These are phyloP conservation scores for Notechis scutatus DNA, from an alignment of 2,113 vertebrate genomes.

Conservation along the genomic window DNA sequence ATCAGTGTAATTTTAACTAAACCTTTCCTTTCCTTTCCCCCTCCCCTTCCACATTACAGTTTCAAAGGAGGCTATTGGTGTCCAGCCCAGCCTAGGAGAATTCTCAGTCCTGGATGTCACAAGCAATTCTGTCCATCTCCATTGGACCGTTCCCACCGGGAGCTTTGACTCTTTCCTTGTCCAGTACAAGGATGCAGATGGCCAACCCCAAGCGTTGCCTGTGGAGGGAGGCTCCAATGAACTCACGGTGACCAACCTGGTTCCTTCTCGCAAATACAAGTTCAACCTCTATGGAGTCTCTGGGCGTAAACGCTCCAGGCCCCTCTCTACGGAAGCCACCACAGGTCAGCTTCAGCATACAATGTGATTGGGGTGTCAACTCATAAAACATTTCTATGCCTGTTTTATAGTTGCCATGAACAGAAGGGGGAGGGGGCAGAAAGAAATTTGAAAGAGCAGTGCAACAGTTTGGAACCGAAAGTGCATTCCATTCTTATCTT, in stretches of 20 bases:
- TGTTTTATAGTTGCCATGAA: too few relatives aligned
- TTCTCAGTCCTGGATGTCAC: neutral
- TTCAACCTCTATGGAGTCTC: slow-evolving; percentile 60
- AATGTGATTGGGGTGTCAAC: too few relatives aligned
- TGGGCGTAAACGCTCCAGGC: neutral
- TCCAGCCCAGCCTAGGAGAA: neutral
- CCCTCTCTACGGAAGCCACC: neutral
- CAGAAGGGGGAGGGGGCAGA: too few relatives aligned
- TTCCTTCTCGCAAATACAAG: slow-evolving; percentile 55
- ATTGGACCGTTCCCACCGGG: slow-evolving; percentile 14
- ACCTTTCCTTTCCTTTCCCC: neutral
- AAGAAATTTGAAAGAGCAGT: too few relatives aligned
- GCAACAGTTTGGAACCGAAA: too few relatives aligned
- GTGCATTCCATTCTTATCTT: too few relatives aligned
- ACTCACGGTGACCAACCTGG: slow-evolving; percentile 32
- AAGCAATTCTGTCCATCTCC: neutral
- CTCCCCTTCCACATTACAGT: neutral
- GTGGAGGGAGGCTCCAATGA: slow-evolving; percentile 24
- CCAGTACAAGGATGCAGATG: slow-evolving; percentile 52
- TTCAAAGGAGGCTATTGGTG: neutral
- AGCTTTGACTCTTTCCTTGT: slow-evolving; percentile 52
- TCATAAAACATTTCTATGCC: too few relatives aligned
- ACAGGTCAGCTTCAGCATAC: neutral
- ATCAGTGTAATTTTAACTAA: neutral
- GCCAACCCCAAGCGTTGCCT: slow-evolving; percentile 34